Percentiles rank a stretch among this genome's conserved stretches.
Evolutionary conservation across 2,888 invertebrate species (phyloP).

Genomic region (Rhyacophila evoluta): DNA sequence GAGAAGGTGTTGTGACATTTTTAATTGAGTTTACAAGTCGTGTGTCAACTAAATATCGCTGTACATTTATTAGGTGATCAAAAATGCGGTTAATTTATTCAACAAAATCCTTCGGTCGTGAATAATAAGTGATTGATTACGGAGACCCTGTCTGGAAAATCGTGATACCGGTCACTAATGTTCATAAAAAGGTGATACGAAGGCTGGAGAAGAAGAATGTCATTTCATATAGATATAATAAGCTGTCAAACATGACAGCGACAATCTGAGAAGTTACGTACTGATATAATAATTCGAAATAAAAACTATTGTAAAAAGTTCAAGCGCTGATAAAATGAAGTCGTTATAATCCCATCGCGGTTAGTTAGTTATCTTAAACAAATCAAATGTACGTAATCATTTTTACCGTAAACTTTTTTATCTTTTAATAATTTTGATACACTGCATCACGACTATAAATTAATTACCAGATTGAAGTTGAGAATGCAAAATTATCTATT

Average conservation of each 20-base stretch:
- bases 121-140: slow-evolving; percentile 9
- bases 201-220: neutral
- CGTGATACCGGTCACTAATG: neutral
- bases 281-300: too few species aligned
- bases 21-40: slow-evolving; percentile 13
- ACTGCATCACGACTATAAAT: too few species aligned
- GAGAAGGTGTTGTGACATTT: slow-evolving; percentile 19
- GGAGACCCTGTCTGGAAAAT: neutral
- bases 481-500: too few species aligned
- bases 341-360: neutral
- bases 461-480: too few species aligned
- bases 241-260: neutral
- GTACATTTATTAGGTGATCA: slow-evolving; percentile 14
- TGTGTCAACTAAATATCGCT: slow-evolving; percentile 7
- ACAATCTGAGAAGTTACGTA: neutral
- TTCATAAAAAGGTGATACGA: neutral
- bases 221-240: neutral
- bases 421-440: too few species aligned
- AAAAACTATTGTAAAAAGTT: neutral
- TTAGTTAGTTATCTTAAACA: too few species aligned
- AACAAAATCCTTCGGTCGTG: neutral
- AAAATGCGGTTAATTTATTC: slow-evolving; percentile 24
- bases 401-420: too few species aligned
- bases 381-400: too few species aligned
- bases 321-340: neutral